phyloP scores from a whole-genome alignment of 2,113 vertebrate genomes.

The Myotis davidii region DNA sequence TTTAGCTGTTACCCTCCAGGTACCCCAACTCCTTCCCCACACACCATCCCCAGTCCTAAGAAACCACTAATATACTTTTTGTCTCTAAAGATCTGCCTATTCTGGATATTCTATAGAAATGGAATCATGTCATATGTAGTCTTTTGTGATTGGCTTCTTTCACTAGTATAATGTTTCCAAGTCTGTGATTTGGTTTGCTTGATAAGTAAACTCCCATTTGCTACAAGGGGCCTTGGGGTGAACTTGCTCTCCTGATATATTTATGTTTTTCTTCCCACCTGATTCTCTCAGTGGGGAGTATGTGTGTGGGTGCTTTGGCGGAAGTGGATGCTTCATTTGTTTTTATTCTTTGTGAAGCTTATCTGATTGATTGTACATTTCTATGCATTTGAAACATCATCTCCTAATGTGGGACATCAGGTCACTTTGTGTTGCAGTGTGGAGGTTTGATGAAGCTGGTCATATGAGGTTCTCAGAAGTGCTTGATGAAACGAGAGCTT shows the following conservation, averaged over 20 bases:
- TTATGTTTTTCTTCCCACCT: constrained; percentile 3
- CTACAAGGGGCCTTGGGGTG: neutral
- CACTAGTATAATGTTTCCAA: neutral
- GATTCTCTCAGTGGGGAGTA: neutral
- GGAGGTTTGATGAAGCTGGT: constrained; percentile 10
- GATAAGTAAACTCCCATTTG: neutral
- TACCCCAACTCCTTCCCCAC: neutral
- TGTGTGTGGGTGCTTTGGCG: neutral
- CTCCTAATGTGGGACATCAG: neutral
- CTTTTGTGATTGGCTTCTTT: neutral
- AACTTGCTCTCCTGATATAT: neutral
- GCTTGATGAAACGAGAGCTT: neutral
- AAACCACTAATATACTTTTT: neutral
- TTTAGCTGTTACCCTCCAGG: neutral
- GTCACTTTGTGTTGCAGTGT: neutral
- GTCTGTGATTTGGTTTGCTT: neutral
- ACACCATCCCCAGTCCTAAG: neutral
- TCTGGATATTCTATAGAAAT: neutral
- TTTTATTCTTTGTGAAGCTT: constrained; percentile 2
- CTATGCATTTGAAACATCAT: neutral
- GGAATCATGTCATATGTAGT: neutral
- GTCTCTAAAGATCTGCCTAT: neutral
- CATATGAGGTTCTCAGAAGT: neutral
- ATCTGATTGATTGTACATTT: neutral
- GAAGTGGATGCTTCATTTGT: neutral